Evolutionary conservation across 2,888 invertebrate genomes (phyloP).

Genomic region (Eugnorisma glareosa): DNA sequence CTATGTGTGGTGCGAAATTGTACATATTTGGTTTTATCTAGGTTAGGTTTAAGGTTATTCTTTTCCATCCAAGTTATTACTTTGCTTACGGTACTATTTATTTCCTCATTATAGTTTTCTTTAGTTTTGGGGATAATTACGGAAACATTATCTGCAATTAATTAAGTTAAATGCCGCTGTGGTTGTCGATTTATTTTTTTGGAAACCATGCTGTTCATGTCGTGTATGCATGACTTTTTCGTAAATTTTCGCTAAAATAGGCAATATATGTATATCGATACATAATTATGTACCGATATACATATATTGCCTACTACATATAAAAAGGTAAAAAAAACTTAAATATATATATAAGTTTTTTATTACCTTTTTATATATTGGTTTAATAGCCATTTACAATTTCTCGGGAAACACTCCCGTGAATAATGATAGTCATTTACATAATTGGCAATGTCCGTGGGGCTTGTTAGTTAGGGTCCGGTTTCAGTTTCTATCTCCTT

Average conservation of each 20-base stretch:
- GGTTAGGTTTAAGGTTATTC: no score
- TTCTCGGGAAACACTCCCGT: background rate
- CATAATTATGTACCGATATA: no score
- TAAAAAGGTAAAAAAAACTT: background rate
- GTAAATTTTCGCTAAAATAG: no score
- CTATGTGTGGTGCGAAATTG: no score
- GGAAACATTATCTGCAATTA: no score
- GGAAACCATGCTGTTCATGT: slow-evolving; percentile 6
- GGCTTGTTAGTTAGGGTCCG: background rate
- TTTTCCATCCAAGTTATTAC: no score
- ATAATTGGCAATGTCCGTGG: slow-evolving; percentile 4
- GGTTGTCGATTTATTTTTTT: slow-evolving; percentile 12
- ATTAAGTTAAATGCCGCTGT: slow-evolving; percentile 86
- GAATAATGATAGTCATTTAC: slow-evolving; percentile 15
- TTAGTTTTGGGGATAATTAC: no score
- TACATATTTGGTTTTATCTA: no score
- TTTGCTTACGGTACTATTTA: no score
- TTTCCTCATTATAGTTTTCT: no score
- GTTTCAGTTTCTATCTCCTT: slow-evolving; percentile 4
- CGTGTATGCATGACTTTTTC: no score
- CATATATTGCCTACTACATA: no score
- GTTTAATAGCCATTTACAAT: background rate
- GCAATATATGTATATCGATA: background rate
- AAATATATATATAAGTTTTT: slow-evolving; percentile 1
- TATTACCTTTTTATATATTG: slow-evolving; percentile 1